Conservation (phyloP, 2,113 vertebrate genomes). For the Xenopus laevis region DNA sequence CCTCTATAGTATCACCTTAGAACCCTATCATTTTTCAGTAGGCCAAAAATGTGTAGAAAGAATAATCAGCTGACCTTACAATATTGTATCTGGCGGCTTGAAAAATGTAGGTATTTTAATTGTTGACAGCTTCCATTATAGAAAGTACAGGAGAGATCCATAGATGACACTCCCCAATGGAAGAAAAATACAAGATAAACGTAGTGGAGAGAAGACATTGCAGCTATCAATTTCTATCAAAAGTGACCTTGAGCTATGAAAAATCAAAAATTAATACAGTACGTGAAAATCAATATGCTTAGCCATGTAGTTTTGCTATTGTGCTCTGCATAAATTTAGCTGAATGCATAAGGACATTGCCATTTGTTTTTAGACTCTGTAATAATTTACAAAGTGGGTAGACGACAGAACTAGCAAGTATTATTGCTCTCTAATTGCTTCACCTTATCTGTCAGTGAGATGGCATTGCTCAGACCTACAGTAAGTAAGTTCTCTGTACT, state of each 20-base stretch:
- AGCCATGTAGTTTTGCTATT: background rate
- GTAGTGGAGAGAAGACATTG: conserved; percentile 3
- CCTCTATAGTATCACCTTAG: conserved; percentile 22
- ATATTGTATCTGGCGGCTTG: conserved; percentile 32
- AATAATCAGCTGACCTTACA: conserved; percentile 33
- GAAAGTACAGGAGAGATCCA: conserved; percentile 1
- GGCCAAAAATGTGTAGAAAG: conserved; percentile 5
- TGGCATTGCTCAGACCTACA: background rate
- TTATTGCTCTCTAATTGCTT: conserved; percentile 31
- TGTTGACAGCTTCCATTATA: conserved; percentile 35
- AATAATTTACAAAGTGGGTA: conserved; percentile 15
- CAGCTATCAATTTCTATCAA: conserved; percentile 26
- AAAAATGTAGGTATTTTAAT: conserved; percentile 41
- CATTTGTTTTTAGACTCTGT: conserved; percentile 4
- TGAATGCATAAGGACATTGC: background rate
- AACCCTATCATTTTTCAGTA: conserved; percentile 16
- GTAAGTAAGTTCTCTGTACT: background rate
- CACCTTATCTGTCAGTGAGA: conserved; percentile 9
- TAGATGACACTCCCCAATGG: background rate
- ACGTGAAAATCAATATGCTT: conserved; percentile 26
- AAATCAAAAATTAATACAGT: conserved; percentile 35
- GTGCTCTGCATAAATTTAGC: conserved; percentile 1
- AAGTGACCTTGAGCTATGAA: conserved; percentile 30
- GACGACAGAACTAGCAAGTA: background rate
- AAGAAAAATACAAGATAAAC: background rate